Base-by-base conservation (phyloP, 2,888 invertebrate species). In the Liodrosophila aerea region DNA sequence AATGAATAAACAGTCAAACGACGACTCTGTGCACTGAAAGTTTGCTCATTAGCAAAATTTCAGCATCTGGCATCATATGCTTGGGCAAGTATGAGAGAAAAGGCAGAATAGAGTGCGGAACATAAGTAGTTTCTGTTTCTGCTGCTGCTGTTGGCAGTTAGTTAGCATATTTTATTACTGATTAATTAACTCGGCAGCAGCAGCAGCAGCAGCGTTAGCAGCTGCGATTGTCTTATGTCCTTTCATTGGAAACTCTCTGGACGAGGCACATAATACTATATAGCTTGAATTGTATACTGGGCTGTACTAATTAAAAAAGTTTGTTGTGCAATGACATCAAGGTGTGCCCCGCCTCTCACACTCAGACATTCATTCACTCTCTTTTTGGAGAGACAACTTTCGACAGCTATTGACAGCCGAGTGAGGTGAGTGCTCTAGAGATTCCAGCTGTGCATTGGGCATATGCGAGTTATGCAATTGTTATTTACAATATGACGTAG, bases 231-330 rank as follows among this genome's bases (percentile, higher is more conserved):
- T 60, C 51, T 40, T 22, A n/a, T 75, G 60, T 49, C 31, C 43
- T 52, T 58, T 61, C 49, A 53, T 61, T 62, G 46, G 41, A 39
- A 50, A 51, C 41, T 40, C 34, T 36, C 29, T 30, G 16, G 22
- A 22, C 22, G 22, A 5, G 5, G 22, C 22, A 22, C 5, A 22
- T 2, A 22, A 2, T 2, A 22, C 3, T 22, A 37, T 9, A 9
- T 37, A 16, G n/a, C 16, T 37, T 9, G n/a, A 18, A n/a, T 39
- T 33, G 7, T 12, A 43, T 29, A 46, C 44, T 49, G 39, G 66
- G 68, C 64, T 80, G 65, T 76, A 70, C 65, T 81, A 81, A 81
- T 81, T 81, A 81, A 83, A 81, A 83, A 81, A 81, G 83, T 81
- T 81, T 60, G 22, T 22, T 22, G 3, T 22, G 44, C 73, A n/a